Conservation (phyloP, 2,797 vertebrate genomes). For the Intellagama lesueurii region DNA sequence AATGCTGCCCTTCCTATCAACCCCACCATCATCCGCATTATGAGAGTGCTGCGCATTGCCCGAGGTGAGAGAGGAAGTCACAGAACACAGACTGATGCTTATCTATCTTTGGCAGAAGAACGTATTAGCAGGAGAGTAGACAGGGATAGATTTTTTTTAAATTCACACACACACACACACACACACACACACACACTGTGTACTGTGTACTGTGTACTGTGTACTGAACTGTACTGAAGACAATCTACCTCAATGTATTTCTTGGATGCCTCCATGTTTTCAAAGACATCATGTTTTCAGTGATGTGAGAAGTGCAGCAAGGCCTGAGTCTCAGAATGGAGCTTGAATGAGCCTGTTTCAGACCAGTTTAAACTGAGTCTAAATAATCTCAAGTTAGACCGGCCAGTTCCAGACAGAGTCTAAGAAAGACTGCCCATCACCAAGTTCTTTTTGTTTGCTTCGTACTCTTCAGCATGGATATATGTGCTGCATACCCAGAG, state of each 20-base stretch:
- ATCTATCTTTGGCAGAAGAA: background rate
- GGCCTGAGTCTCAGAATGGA: background rate
- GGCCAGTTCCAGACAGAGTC: background rate
- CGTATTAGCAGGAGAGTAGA: background rate
- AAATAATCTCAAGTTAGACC: background rate
- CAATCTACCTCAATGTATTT: too few species aligned
- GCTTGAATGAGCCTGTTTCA: background rate
- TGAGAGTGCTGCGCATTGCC: slow-evolving; percentile 95
- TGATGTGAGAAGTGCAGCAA: background rate
- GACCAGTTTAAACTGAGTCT: background rate
- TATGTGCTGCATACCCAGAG: background rate
- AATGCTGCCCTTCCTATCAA: slow-evolving; percentile 96
- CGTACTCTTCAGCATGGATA: background rate
- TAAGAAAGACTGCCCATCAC: background rate
- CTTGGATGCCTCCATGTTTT: background rate
- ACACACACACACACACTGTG: too few species aligned
- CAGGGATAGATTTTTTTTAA: too few species aligned
- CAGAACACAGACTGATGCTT: background rate
- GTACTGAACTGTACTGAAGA: too few species aligned
- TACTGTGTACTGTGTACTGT: too few species aligned
- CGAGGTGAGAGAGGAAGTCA: slow-evolving; percentile 81
- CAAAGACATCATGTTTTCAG: background rate
- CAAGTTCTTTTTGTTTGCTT: background rate
- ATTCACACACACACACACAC: too few species aligned
- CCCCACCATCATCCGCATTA: slow-evolving; percentile 97